These are phyloP conservation scores for Riparia riparia DNA, from an alignment of 2,113 vertebrate species.

Conservation along the genomic window DNA sequence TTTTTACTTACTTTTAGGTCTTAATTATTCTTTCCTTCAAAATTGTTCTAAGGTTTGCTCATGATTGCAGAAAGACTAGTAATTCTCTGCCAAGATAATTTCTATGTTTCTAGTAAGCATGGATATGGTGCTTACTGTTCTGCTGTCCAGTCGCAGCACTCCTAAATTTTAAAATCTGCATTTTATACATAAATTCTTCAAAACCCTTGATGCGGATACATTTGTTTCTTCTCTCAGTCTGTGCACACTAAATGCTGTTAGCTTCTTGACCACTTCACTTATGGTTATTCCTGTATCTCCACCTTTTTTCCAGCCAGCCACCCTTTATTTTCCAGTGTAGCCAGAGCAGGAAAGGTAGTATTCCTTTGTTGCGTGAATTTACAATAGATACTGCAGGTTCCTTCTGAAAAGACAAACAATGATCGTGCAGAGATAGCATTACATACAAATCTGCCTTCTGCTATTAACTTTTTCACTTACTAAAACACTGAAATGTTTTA, in stretches of 20 bases:
- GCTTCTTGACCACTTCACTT: background rate
- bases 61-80: background rate
- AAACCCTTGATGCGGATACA: background rate
- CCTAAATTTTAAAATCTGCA: background rate
- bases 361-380: background rate
- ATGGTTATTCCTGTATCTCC: background rate
- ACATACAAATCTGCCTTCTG: background rate
- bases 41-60: background rate
- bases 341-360: background rate
- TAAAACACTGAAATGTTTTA: background rate
- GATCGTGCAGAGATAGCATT: background rate
- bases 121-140: background rate
- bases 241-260: background rate
- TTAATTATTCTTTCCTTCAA: conserved; percentile 18
- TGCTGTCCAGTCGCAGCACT: background rate
- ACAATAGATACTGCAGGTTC: background rate
- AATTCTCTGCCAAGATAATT: background rate
- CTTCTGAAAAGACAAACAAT: background rate
- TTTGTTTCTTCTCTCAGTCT: background rate
- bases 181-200: background rate
- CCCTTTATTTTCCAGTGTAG: background rate
- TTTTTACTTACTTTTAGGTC: background rate
- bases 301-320: background rate
- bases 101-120: background rate
- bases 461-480: background rate